Evolutionary conservation across 2,113 vertebrate species (phyloP).

Genomic region (Malaclemys terrapin): DNA sequence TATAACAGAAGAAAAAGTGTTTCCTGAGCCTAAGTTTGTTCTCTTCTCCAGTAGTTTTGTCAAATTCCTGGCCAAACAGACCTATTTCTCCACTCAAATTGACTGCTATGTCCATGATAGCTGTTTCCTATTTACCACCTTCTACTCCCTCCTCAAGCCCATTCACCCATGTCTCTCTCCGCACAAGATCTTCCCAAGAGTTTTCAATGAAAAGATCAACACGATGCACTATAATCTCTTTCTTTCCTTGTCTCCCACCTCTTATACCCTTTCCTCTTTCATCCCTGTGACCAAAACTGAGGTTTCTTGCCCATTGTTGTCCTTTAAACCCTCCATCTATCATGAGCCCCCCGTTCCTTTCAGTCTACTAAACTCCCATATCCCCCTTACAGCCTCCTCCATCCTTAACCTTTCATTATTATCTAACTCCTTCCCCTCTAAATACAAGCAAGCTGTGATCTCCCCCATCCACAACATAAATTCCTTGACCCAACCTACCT

Average conservation of each 20-base stretch:
- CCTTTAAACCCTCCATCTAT: neutral
- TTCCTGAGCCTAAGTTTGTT: neutral
- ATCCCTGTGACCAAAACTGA: neutral
- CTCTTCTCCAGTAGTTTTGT: neutral
- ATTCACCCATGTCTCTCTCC: neutral
- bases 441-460: neutral
- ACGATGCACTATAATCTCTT: fast-evolving
- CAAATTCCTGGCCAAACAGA: neutral
- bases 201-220: neutral
- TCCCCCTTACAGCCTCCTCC: neutral
- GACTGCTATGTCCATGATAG: neutral
- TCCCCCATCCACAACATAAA: too few species aligned
- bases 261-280: neutral
- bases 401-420: neutral
- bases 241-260: neutral
- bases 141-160: neutral
- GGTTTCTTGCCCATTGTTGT: neutral
- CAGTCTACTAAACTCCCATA: neutral
- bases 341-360: neutral
- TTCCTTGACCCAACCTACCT: too few species aligned
- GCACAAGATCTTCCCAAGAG: neutral
- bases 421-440: neutral
- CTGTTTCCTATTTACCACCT: neutral
- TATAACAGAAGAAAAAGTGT: fast-evolving
- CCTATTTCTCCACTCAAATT: neutral